Evolutionary conservation across 2,888 invertebrate genomes (phyloP).

Genomic region (Corbicula japonica): DNA sequence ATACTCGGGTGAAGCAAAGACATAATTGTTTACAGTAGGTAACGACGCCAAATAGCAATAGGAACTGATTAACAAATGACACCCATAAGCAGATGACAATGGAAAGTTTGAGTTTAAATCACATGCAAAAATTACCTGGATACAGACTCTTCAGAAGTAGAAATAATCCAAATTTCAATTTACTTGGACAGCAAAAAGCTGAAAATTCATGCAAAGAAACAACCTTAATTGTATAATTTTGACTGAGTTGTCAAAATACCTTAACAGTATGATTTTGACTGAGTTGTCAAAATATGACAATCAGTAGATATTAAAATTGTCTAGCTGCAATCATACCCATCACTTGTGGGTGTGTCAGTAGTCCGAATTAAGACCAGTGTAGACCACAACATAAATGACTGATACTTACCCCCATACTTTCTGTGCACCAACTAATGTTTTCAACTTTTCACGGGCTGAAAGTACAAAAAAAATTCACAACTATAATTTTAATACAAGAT

Average conservation of each 20-base stretch:
- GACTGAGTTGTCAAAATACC: not conserved
- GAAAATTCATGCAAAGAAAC: no score
- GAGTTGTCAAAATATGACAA: not conserved
- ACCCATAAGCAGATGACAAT: no score
- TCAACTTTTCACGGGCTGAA: conserved; percentile 70
- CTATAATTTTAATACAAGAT: not conserved
- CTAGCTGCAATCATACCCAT: not conserved
- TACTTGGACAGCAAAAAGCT: no score
- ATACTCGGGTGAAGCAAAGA: no score
- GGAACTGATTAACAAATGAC: no score
- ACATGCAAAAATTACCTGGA: no score
- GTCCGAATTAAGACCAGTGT: not conserved
- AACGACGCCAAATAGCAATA: no score
- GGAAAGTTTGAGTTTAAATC: no score
- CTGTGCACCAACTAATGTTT: conserved; percentile 72
- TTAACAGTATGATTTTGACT: not conserved
- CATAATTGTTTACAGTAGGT: no score
- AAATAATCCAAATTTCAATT: no score
- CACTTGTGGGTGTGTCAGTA: not conserved
- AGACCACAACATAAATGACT: not conserved
- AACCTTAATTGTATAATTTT: not conserved
- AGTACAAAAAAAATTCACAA: conserved; percentile 28
- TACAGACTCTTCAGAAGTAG: no score
- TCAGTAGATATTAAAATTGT: not conserved
- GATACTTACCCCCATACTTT: conserved; percentile 68